Evolutionary conservation across 2,797 vertebrate genomes (phyloP).

Genomic region (Vultur gryphus): DNA sequence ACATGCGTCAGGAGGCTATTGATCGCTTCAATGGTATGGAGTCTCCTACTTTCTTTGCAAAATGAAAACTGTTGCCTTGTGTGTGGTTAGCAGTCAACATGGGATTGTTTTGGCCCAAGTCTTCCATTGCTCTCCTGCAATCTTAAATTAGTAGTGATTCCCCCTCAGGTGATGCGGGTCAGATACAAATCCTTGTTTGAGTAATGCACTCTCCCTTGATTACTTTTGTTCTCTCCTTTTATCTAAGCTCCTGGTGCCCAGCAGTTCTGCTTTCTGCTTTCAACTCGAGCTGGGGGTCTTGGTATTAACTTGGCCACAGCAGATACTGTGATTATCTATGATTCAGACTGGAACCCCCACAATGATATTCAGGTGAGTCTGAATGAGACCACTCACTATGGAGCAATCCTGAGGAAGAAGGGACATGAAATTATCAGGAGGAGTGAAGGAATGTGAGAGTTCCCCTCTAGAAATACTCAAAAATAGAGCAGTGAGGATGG

Average conservation of each 20-base stretch:
- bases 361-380: conserved; percentile 95
- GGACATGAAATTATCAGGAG: neutral
- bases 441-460: neutral
- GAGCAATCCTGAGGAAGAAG: neutral
- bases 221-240: neutral
- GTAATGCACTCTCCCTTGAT: neutral
- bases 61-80: neutral
- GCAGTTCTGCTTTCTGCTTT: conserved; percentile 98
- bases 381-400: neutral
- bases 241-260: conserved; percentile 91
- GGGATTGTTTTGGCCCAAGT: neutral
- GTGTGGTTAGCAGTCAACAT: neutral
- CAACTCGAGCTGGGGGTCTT: conserved; percentile 95
- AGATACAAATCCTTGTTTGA: neutral
- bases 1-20: conserved; percentile 96
- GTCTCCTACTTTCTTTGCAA: neutral
- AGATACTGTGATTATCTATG: conserved; percentile 97
- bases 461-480: neutral
- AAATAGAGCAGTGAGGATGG: neutral
- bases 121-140: neutral
- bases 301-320: conserved; percentile 98
- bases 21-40: conserved; percentile 93
- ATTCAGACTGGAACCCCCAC: conserved; percentile 99
- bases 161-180: neutral
- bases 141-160: neutral